Conservation (phyloP, 2,113 vertebrate genomes). For the Clinocottus analis region DNA sequence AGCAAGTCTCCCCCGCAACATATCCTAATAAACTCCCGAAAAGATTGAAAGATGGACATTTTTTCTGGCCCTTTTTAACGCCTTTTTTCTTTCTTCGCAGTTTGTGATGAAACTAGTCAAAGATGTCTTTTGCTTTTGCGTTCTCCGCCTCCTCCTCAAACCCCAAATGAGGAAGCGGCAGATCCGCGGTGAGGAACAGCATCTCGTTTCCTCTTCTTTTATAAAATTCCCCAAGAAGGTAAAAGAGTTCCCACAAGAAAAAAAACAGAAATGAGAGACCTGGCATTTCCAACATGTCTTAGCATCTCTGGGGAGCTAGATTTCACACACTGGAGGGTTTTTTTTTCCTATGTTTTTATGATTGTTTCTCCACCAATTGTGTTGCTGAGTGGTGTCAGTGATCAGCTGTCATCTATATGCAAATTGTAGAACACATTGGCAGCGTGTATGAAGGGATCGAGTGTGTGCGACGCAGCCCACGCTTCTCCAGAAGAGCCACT, state of each 20-base stretch:
- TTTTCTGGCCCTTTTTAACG: conserved; percentile 14
- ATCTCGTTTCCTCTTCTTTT: background rate
- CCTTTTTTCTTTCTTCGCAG: conserved; percentile 30
- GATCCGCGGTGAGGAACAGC: background rate
- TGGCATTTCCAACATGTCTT: conserved; percentile 3
- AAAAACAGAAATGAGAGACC: too few relatives aligned
- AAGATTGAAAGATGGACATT: conserved; percentile 12
- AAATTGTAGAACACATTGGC: conserved; percentile 35
- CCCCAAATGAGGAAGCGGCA: background rate
- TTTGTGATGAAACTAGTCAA: conserved; percentile 24
- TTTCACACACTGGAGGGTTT: too few relatives aligned
- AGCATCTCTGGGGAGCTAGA: too few relatives aligned
- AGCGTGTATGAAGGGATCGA: background rate
- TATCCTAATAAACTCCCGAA: background rate
- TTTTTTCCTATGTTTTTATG: too few relatives aligned
- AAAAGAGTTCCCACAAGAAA: too few relatives aligned
- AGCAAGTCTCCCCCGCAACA: background rate
- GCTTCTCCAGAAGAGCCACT: conserved; percentile 15
- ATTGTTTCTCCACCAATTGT: background rate
- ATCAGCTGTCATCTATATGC: conserved; percentile 50
- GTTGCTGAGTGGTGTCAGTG: background rate
- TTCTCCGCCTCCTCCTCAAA: conserved; percentile 17
- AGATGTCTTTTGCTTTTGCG: background rate
- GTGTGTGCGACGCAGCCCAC: conserved; percentile 15
- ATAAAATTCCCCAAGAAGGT: too few relatives aligned